Base-by-base conservation (phyloP, 1,140 invertebrate genomes). In the Kradibia gibbosae region DNA sequence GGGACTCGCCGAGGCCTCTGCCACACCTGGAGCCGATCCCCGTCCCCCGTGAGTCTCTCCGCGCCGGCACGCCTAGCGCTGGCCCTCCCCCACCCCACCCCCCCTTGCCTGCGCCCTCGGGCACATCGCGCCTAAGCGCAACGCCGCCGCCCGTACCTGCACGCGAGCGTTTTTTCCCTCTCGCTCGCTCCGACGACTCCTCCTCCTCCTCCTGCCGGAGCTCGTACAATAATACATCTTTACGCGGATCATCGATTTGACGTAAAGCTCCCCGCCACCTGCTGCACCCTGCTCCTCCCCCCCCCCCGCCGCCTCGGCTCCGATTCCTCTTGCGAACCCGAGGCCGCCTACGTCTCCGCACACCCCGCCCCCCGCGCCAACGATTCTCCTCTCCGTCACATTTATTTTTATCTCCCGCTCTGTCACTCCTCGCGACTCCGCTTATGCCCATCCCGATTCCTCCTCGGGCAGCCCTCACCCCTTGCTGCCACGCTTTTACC, bases 241-340 rank as follows among this genome's bases (percentile, higher is more conserved):
- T 67, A 67, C 62, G 62, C 11, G 1, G 31, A 67, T n/a, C 62
- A 67, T 67, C 34, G 62, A 67, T 67, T 67, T 34, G 62, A 39
- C 62, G 2, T 67, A 67, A 67, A 67, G 62, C 62, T 39, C 20
- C 4, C 20, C 20, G 36, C 36, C 5, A 3, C 50, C 13, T 34
- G 13, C 31, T 15, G n/a, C 15, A 17, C 15, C 17, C 8, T 42
- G 48, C 45, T 34, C 48, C 28, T 10, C 28, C 28, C 20, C 39
- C 65, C 28, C 3, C 28, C 20, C 28, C 50, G 5, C 50, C 15
- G 3, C 50, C 50, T 62, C 57, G n/a, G n/a, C n/a, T n/a, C n/a
- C n/a, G n/a, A n/a, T n/a, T n/a, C n/a, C n/a, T n/a, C n/a, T n/a
- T n/a, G n/a, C n/a, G n/a, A n/a, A n/a, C n/a, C n/a, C n/a, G n/a